These are phyloP conservation scores for Menura novaehollandiae DNA, from an alignment of 2,113 vertebrate species.

Conservation along the genomic window DNA sequence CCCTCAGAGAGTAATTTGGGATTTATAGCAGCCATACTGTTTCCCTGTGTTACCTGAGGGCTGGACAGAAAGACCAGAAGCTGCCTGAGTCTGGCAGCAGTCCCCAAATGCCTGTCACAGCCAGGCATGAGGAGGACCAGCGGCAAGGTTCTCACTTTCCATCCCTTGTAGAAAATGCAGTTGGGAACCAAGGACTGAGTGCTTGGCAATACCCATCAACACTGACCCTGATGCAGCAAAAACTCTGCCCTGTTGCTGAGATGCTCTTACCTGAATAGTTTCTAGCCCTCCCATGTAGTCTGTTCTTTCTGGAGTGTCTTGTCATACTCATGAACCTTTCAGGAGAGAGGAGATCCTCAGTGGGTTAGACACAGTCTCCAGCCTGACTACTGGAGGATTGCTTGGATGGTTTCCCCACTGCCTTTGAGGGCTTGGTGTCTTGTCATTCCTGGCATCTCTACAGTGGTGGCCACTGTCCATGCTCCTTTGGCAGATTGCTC, in stretches of 20 bases:
- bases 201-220: background rate
- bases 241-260: background rate
- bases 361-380: background rate
- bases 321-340: background rate
- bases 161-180: background rate
- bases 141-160: background rate
- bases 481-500: background rate
- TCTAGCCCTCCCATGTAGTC: background rate
- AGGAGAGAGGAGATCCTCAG: background rate
- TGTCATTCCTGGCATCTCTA: background rate
- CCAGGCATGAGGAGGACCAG: background rate
- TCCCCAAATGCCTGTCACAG: background rate
- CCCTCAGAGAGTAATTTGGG: background rate
- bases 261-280: background rate
- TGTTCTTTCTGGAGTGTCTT: background rate
- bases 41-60: background rate
- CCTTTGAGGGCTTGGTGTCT: background rate
- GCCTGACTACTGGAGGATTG: background rate
- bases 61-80: background rate
- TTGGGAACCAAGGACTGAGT: background rate
- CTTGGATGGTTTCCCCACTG: constrained; percentile 4
- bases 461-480: background rate
- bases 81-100: fast-evolving
- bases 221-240: background rate
- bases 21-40: background rate